A percentile compares a stretch with the other conserved stretches of the same genome.
Evolutionary conservation across 2,113 vertebrate species (phyloP).

Genomic region (Solenodon paradoxus): DNA sequence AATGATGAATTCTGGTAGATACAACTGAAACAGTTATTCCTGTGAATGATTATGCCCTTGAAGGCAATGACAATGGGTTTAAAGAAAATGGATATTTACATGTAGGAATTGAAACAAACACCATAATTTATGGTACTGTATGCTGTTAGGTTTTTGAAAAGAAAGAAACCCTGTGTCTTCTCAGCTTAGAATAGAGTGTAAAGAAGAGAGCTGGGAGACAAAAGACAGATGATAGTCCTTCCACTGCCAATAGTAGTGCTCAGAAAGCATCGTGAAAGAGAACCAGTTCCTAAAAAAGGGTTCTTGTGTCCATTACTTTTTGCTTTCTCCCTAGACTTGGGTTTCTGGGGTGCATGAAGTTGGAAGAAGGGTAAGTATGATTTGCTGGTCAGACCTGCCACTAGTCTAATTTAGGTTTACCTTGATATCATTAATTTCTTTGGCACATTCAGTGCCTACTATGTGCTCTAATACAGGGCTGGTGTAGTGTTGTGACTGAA

Average conservation of each 20-base stretch:
- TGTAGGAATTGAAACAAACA: background rate
- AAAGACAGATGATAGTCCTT: background rate
- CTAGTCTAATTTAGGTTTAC: background rate
- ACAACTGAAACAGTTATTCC: background rate
- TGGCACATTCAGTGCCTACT: background rate
- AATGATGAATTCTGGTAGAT: background rate
- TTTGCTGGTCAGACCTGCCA: background rate
- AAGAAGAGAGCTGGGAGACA: background rate
- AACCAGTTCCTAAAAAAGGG: background rate
- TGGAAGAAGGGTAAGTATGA: background rate
- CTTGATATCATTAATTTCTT: background rate
- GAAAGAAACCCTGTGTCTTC: background rate
- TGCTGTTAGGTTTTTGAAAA: background rate
- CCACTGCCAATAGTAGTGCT: background rate
- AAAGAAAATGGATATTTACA: slow-evolving; percentile 34
- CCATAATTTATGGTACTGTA: background rate
- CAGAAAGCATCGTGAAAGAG: background rate
- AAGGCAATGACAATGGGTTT: background rate
- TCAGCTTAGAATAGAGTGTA: background rate
- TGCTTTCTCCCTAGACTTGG: background rate
- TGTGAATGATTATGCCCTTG: background rate
- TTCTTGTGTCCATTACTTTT: background rate
- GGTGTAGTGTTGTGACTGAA: background rate
- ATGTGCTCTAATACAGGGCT: background rate
- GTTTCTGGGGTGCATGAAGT: background rate